phyloP scores from a whole-genome alignment of 2,797 vertebrate genomes.

The Huso huso region DNA sequence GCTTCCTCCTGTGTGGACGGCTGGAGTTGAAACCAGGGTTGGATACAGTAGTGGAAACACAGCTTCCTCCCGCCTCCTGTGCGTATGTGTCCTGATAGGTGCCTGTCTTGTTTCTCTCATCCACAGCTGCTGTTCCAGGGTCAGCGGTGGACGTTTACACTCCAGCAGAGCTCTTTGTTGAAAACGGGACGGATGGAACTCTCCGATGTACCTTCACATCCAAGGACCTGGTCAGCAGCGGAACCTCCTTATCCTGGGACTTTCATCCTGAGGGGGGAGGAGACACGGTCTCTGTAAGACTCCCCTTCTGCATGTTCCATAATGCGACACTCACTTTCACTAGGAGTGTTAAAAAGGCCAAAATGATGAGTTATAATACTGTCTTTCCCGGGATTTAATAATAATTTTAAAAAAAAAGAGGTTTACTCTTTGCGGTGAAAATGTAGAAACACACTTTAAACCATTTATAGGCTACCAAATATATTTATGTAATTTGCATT shows the following conservation, averaged over 20 bases:
- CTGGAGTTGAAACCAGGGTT: no score
- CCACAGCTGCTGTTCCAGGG: conserved; percentile 37
- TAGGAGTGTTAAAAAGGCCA: background rate
- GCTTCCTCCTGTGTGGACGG: no score
- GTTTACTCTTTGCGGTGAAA: no score
- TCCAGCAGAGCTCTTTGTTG: conserved; percentile 67
- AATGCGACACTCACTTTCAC: background rate
- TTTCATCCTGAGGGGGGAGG: conserved; percentile 64
- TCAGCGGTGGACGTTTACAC: conserved; percentile 69
- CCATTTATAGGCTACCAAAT: no score
- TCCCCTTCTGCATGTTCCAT: background rate
- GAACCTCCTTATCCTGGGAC: conserved; percentile 68
- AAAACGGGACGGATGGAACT: conserved; percentile 76
- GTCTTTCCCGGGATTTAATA: background rate
- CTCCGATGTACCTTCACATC: conserved; percentile 79
- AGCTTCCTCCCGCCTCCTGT: no score
- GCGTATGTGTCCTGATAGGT: no score
- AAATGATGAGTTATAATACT: background rate
- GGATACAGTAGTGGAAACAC: no score
- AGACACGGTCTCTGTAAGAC: conserved; percentile 53
- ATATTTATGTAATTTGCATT: no score
- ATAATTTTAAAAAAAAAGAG: no score
- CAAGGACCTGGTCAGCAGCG: conserved; percentile 56
- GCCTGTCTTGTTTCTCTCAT: background rate
- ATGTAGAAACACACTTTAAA: no score